These are phyloP conservation scores for Borostomias antarcticus DNA, from an alignment of 2,797 vertebrate genomes.

Conservation along the genomic window DNA sequence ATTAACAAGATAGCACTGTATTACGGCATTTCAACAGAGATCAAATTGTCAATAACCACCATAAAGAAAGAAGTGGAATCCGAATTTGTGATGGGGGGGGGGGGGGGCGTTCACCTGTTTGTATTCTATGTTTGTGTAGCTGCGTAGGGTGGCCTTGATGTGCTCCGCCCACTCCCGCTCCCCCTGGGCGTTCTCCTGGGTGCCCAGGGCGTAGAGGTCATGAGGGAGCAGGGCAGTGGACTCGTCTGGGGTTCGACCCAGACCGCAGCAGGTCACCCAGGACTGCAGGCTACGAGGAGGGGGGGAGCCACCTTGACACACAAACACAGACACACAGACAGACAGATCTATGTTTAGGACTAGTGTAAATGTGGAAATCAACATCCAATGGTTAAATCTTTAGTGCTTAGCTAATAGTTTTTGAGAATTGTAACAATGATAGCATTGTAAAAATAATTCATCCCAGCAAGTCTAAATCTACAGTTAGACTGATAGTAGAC, in stretches of 20 bases:
- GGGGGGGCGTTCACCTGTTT: conserved; percentile 69
- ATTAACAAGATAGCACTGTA: too few relatives aligned
- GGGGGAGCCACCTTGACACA: conserved; percentile 71
- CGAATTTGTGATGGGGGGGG: not conserved
- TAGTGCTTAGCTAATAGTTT: too few relatives aligned
- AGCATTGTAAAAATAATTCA: too few relatives aligned
- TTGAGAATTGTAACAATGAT: too few relatives aligned
- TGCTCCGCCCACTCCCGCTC: conserved; percentile 84
- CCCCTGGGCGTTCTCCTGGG: conserved; percentile 84
- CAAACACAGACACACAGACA: conserved; percentile 4
- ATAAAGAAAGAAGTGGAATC: not conserved
- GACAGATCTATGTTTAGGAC: too few relatives aligned
- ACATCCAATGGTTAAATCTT: too few relatives aligned
- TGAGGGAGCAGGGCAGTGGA: conserved; percentile 70
- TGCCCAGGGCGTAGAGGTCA: conserved; percentile 82
- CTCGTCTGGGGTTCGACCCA: conserved; percentile 78
- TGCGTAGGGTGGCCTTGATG: conserved; percentile 72
- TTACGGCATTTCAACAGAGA: too few relatives aligned
- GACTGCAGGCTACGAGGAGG: conserved; percentile 77
- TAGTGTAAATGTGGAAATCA: too few relatives aligned
- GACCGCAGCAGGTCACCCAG: conserved; percentile 80
- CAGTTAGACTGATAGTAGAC: too few relatives aligned
- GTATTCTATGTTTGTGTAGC: conserved; percentile 76
- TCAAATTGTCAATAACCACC: not conserved
- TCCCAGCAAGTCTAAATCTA: too few relatives aligned